Conservation (phyloP, 64 coral and sea anemone species). For the Actinia equina region DNA sequence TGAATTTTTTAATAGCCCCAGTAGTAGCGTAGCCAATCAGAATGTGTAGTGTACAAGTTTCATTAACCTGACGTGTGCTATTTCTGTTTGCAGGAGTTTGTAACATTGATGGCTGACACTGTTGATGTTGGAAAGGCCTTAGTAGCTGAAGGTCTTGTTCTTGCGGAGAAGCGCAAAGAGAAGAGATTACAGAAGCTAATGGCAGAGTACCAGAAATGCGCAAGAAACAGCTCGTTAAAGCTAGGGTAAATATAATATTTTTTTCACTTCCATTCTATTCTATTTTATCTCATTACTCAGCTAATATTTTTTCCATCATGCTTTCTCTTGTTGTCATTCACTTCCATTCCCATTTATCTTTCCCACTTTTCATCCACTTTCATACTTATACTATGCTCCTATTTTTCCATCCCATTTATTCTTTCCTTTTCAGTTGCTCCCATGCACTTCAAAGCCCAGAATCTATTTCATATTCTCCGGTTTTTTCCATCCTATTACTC, state of each 20-base stretch:
- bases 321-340: not conserved
- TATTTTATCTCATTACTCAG: not conserved
- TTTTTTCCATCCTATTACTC: no score
- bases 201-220: slow-evolving; percentile 57
- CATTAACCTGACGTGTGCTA: not conserved
- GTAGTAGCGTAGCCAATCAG: not conserved
- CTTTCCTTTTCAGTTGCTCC: no score
- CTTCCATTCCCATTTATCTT: not conserved
- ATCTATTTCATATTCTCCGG: no score
- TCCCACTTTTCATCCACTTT: no score
- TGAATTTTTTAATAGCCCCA: no score
- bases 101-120: slow-evolving; percentile 59
- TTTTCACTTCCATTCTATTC: not conserved
- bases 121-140: slow-evolving; percentile 64
- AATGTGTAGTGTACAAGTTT: not conserved
- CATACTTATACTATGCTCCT: no score
- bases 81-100: slow-evolving; percentile 42
- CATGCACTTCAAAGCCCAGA: no score
- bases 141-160: slow-evolving; percentile 72
- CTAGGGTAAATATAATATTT: slow-evolving; percentile 50
- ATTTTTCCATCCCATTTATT: no score
- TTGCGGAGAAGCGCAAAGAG: slow-evolving; percentile 73
- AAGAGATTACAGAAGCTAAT: slow-evolving; percentile 80
- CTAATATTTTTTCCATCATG: not conserved
- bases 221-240: slow-evolving; percentile 78